Evolutionary conservation across 2,888 invertebrate genomes (phyloP), one percentile per base, ranked within the genome.

Genomic region (Plagodis dolabraria): DNA sequence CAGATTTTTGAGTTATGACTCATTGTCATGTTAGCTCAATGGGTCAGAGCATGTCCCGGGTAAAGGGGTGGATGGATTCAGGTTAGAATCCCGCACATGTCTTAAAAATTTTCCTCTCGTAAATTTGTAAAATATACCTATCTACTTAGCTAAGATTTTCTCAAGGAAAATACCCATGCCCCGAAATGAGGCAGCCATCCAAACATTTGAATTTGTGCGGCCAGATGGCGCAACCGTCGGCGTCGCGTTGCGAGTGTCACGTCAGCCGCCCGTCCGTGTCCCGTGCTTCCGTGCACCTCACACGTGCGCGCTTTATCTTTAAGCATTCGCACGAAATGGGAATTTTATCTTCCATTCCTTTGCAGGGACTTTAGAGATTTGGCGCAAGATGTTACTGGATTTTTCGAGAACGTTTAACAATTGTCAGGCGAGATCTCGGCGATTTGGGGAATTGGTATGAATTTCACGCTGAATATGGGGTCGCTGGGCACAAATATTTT

Each of bases 221-320:
- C 45, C 60, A 61, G 53, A 50, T 61, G 60, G 45, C 56, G 46
- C 52, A 7, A 11, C 42, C 42, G 53, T 50, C 53, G 1, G 4
- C 22, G 22, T 22, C 22, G 22, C 22, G 22, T 22, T 22, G 22
- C 22, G 22, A 22, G 40, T 38, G n/a, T 46, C 34, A 38, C 12
- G 51, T 50, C 42, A 52, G 44, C 36, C 45, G 44, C 45, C 52
- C 59, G 43, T 54, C 47, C 43, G 6, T 12, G 43, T 43, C 12
- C 43, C 43, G 43, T 8, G 5, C 40, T 40, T 40, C 40, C 43
- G 7, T 9, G 12, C 12, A 43, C 7, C 51, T 38, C 64, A 64
- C 67, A 67, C 65, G 69, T 69, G 69, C 62, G 51, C 60, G 53
- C 62, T 65, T 65, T 66, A 69, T 64, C 65, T 64, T 40, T 48